These are phyloP conservation scores for Formicarius rufipectus DNA, from an alignment of 2,113 vertebrate species.

Conservation along the genomic window DNA sequence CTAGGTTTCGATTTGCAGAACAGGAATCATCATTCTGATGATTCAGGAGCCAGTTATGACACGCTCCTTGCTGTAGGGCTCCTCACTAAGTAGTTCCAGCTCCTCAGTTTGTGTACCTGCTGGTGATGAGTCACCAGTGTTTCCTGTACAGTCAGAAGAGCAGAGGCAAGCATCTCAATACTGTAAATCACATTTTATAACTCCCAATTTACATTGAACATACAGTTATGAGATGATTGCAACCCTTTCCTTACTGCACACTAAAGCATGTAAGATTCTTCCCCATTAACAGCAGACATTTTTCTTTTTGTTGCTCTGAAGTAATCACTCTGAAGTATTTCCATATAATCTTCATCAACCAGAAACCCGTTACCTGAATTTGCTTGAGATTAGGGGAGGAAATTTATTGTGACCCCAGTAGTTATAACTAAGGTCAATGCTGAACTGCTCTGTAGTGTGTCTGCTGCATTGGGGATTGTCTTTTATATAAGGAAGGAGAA, in stretches of 20 bases:
- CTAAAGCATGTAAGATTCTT: neutral
- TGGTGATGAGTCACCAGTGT: neutral
- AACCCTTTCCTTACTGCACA: neutral
- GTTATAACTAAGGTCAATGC: neutral
- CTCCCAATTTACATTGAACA: neutral
- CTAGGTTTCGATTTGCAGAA: neutral
- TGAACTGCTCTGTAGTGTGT: neutral
- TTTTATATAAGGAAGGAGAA: neutral
- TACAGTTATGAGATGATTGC: neutral
- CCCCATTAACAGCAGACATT: neutral
- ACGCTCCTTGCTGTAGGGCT: neutral
- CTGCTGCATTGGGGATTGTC: neutral
- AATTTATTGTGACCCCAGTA: neutral
- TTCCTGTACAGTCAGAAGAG: neutral
- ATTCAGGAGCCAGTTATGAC: neutral
- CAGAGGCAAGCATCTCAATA: neutral
- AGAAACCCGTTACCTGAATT: neutral
- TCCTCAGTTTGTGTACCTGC: neutral
- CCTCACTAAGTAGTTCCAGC: neutral
- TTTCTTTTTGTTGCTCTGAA: neutral
- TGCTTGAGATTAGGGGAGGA: neutral
- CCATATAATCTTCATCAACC: neutral
- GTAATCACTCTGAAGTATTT: neutral
- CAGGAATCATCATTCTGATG: neutral
- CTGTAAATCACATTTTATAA: neutral